phyloP scores from a whole-genome alignment of 2,113 vertebrate species.

The Alces alces region DNA sequence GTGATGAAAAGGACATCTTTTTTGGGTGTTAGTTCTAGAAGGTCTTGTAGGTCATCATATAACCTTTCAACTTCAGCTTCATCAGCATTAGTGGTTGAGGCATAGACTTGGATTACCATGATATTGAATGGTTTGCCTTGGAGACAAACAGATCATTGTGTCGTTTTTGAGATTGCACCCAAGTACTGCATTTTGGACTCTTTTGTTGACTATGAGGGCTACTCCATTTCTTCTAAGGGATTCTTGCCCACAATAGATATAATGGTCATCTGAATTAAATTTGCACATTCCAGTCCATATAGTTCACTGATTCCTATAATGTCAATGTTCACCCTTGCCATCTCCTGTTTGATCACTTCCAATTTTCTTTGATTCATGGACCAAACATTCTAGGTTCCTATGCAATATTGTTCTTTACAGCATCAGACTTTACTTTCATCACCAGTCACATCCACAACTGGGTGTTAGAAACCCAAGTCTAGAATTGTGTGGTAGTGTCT shows the following conservation, averaged over 20 bases:
- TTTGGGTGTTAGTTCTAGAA: neutral
- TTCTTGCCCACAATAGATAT: neutral
- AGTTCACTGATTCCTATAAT: neutral
- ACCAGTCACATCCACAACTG: neutral
- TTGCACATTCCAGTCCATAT: neutral
- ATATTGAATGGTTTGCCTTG: neutral
- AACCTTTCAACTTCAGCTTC: neutral
- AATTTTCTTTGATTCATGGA: neutral
- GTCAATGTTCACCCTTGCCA: rapidly evolving
- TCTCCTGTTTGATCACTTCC: neutral
- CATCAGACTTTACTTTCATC: neutral
- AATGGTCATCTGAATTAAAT: neutral
- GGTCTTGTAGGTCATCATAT: neutral
- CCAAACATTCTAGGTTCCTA: neutral
- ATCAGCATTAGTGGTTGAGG: neutral
- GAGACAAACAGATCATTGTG: neutral
- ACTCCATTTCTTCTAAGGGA: neutral
- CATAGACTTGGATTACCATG: neutral
- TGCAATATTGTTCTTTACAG: neutral
- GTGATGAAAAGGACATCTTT: neutral
- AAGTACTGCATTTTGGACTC: neutral
- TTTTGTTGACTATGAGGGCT: neutral
- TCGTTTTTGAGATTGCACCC: neutral
- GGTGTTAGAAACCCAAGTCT: neutral
- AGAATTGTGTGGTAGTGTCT: neutral